Evolutionary conservation across 92 coral and sea anemone genomes (phyloP), one percentile per base, ranked within the genome.

Genomic region (Phenganax marumi): DNA sequence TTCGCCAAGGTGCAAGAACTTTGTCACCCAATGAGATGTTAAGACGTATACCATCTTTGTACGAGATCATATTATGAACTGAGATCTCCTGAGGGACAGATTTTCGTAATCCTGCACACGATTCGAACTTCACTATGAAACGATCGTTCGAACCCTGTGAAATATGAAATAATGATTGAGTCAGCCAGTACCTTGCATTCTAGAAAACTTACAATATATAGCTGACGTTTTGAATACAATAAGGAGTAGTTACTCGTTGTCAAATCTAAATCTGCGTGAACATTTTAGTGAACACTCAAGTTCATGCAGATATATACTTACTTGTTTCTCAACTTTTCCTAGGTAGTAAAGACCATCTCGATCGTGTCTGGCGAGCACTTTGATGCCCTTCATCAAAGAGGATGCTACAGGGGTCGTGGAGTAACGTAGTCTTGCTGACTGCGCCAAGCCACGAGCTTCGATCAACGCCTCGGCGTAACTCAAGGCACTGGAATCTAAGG

Each of bases 1-100:
- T 87, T 86, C 92, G 98, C 98, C 98, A 95, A 75, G 98, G 98
- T 3, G 97, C 97, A 46, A 95, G 89, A 10, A 95, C 98, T 79
- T 92, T 92, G 81, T 95, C 98, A 12, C 98, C 98, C 19, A 95
- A 75, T 75, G 97, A 92, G 52, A 95, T 93, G 81, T 89, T 90
- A 43, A 90, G 91, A 71, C 97, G 85, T 50, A 92, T 82, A 49
- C 93, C 92, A 86, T 95, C 98, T 68, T 95, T 87, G 21, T 92
- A 86, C 17, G 98, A 90, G 56, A 95, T 82, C 91, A 93, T 83
- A 76, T 95, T 90, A 79, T 84, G 87, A 16, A 95, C 77, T 39
- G 91, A 86, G 43, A 88, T 89, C 22, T 95, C 98, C 71, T 95
- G 98, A 11, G 89, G 91, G 81, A 82, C 87, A 10, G 97, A 83